Evolutionary conservation across 2,888 invertebrate species (phyloP), one percentile per base, ranked within the genome.

Genomic region (Apotomis capreana): DNA sequence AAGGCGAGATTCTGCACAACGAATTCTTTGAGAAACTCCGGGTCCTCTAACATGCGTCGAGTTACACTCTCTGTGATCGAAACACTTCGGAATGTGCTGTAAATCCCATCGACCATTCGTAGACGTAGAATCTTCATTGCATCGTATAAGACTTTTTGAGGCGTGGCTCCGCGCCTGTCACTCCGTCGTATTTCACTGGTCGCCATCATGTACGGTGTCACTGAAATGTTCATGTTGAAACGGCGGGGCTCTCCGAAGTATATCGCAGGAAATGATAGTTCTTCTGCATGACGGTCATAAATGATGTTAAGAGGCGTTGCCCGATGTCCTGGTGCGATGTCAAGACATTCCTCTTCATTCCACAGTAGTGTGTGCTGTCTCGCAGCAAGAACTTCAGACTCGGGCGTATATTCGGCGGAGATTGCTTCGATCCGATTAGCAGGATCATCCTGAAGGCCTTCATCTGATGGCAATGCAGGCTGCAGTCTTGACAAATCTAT

Each of bases 221-320:
- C 82, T 70, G 69, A 68, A 75, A 87, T 74, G 12, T 75, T 79
- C 70, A 74, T 75, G 59, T 77, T 62, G 75, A 85, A 88, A 4
- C 61, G 74, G 67, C 87, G 77, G 3, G 77, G 77, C 63, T 86
- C 58, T 5, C 88, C 88, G 40, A 71, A 79, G 79, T 89, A 90
- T 77, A 89, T 88, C 6, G 79, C 8, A 4, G 87, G 88, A 78
- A 89, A 88, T 3, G 87, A 87, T 15, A 89, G 65, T 69, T 89
- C 88, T 83, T 88, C 87, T 10, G 85, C 85, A 80, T 87, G 83
- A 73, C 77, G 78, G 75, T 87, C 87, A 61, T 82, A 85, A 76
- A 88, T 75, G 68, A 84, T 79, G 77, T 80, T 83, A 0, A 78
- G 76, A 52, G 85, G 83, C 4, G 58, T 77, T n/a, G 76, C 74